phyloP scores from a whole-genome alignment of 1,140 invertebrate genomes.

The Doryteuthis pealeii region DNA sequence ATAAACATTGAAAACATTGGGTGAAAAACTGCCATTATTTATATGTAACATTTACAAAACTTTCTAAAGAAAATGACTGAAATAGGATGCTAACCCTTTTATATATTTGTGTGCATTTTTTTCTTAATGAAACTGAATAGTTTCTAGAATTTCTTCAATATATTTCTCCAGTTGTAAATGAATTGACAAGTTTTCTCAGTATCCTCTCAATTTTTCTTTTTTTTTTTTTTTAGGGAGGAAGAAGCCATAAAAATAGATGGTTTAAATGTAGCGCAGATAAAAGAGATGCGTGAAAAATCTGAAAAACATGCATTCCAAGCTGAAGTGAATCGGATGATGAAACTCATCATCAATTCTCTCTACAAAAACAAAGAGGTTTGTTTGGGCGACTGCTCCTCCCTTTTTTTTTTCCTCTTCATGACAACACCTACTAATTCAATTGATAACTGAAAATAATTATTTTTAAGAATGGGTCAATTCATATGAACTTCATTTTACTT shows the following conservation, averaged over 20 bases:
- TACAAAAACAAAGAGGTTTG: constrained; percentile 94
- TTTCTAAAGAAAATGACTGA: no score
- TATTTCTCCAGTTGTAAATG: no score
- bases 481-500: no score
- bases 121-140: no score
- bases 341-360: constrained; percentile 97
- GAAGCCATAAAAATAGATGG: constrained; percentile 97
- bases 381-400: background rate
- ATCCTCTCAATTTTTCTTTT: constrained; percentile 12
- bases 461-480: background rate
- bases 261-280: constrained; percentile 86
- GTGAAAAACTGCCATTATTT: no score
- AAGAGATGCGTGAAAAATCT: constrained; percentile 85
- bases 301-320: constrained; percentile 92
- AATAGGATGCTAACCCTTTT: no score
- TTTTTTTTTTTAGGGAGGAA: constrained; percentile 73
- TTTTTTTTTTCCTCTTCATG: background rate
- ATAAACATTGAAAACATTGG: no score
- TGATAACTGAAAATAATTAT: background rate
- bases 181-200: no score
- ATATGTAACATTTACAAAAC: no score
- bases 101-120: no score
- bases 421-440: background rate
- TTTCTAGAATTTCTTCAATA: no score
- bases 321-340: constrained; percentile 99